phyloP scores from a whole-genome alignment of 2,113 vertebrate species.

The Chaetops frenatus region DNA sequence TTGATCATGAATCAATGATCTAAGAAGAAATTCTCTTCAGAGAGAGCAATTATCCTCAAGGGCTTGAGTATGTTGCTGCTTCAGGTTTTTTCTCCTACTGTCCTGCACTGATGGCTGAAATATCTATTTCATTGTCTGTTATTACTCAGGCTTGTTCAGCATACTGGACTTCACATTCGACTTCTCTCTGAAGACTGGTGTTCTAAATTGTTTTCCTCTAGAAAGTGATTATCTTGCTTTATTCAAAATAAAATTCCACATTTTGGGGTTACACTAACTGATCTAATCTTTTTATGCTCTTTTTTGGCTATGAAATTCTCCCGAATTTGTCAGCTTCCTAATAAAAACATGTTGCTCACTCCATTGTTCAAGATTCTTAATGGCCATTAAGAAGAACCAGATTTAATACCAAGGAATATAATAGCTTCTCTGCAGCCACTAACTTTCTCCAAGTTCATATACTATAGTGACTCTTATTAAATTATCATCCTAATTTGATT shows the following conservation, averaged over 20 bases:
- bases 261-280: neutral
- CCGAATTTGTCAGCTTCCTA: neutral
- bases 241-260: neutral
- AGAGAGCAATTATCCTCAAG: neutral
- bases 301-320: neutral
- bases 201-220: neutral
- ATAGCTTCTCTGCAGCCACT: neutral
- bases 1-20: neutral
- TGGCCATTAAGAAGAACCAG: neutral
- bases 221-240: neutral
- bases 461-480: neutral
- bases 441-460: neutral
- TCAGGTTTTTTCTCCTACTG: neutral
- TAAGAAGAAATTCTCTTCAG: neutral
- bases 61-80: neutral
- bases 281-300: neutral
- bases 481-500: neutral
- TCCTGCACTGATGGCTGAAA: neutral
- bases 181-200: neutral
- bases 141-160: conserved; percentile 5
- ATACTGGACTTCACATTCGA: conserved; percentile 12
- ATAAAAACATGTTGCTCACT: neutral
- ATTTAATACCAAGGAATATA: neutral
- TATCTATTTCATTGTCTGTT: neutral
- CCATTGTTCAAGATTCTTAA: neutral